Base-by-base conservation (phyloP, 2,797 vertebrate species). In the Pelobates cultripes region DNA sequence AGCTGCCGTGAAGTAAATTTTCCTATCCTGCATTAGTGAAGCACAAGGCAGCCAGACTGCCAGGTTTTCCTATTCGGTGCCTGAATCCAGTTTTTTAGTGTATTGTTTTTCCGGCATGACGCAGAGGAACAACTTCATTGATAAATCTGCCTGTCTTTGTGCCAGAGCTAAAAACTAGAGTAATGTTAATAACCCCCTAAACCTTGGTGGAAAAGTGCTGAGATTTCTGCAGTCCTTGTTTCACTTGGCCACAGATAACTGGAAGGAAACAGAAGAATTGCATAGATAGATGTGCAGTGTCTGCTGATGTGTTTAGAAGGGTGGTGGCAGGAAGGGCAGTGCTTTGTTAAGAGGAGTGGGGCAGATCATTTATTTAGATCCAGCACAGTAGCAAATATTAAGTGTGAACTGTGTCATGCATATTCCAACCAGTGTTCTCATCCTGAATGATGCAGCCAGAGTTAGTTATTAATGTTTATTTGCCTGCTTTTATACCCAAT, bases 191-290 rank as follows among this genome's bases (percentile, higher is more conserved):
- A n/a, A 17, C 17, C 61, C 51, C 17, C 61, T 55, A 40, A 8
- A 42, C 55, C 55, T 14, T 14, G 4, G 8, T 7, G 60, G 51
- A 83, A 79, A 51, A 71, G 60, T 63, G 73, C 70, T 79, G 44
- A 63, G 43, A 43, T 66, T 13, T 40, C 76, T 72, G 13, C 42
- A 73, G 10, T 44, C 75, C 28, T 14, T 77, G 78, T 76, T 73
- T 77, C 28, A 43, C 68, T 77, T 80, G 74, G 73, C 85, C 44
- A 47, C 41, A 43, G 41, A 14, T 3, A 85, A 70, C 66, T 81
- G 47, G 75, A 78, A 85, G 79, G 83, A 85, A 85, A 85, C 83
- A 81, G 79, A 85, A 78, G 80, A 75, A 66, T 45, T 43, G 61
- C 70, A 70, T 78, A 81, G 83, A 82, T 81, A 85, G 79, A 75